Base-by-base conservation (phyloP, 2,113 vertebrate genomes). In the Myiozetetes cayanensis region DNA sequence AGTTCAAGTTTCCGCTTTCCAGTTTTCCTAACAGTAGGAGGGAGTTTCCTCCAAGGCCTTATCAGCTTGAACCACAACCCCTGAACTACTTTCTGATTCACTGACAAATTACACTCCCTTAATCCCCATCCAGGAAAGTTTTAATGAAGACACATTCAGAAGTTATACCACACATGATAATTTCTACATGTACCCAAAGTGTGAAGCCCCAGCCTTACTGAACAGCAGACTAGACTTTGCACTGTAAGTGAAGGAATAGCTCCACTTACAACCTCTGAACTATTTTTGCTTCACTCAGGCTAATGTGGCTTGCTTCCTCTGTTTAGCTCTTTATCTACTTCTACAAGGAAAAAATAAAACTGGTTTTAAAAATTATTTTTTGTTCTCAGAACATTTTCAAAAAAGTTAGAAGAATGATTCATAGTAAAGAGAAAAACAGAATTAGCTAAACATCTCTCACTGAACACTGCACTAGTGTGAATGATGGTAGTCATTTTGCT, bases 31-130 rank as follows among this genome's bases (percentile, higher is more conserved):
- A 96, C 91, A 96, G 91, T 96, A 93, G 97, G 98, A 98, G 83
- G 94, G 97, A 97, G 98, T 98, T 98, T 98, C 98, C 98, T 98
- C 85, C 73, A 92, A 85, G 41, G 58, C 56, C 95, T 98, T 98
- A 98, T 98, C 98, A 98, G 95, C 90, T 94, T 95, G 95, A 98
- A 95, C 92, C 98, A 98, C 97, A 98, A 97, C 95, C 90, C 68
- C 91, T 92, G 35, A 11, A 50, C 52, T 78, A 70, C 82, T 93
- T 97, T 96, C 77, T 97, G 66, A 72, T 95, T 97, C 89, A 73
- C 66, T 93, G 94, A 96, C 70, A 94, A 97, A 97, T 97, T 96
- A 90, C 55, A 78, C 35, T 94, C 85, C 82, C 84, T 95, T 94
- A 94, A 96, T 96, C 76, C 33, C 39, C 44, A 89, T 62, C 72